These are phyloP conservation scores for Australoheros scitulus DNA, from an alignment of 2,113 vertebrate species.

Conservation along the genomic window DNA sequence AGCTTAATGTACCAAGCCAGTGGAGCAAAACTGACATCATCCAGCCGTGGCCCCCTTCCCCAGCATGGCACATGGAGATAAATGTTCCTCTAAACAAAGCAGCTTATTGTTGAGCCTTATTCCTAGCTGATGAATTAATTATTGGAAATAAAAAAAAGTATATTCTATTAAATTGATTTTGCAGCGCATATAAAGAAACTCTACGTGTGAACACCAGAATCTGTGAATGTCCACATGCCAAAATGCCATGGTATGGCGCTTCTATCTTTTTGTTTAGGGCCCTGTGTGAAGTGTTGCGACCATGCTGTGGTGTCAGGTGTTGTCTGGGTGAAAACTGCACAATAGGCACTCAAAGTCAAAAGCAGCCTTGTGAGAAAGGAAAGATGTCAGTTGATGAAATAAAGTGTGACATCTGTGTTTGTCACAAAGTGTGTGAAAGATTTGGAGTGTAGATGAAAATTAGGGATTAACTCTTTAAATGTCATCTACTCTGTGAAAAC, in stretches of 20 bases:
- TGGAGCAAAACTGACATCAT: conserved; percentile 72
- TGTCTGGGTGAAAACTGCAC: conserved; percentile 36
- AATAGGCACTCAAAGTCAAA: conserved; percentile 69
- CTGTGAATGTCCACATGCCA: neutral
- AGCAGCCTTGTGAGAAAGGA: conserved; percentile 57
- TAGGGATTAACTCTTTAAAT: neutral
- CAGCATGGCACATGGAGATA: conserved; percentile 57
- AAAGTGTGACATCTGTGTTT: conserved; percentile 58
- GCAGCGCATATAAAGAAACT: neutral
- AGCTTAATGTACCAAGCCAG: conserved; percentile 69
- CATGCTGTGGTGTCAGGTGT: conserved; percentile 57
- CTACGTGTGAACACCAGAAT: neutral
- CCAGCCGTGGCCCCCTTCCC: conserved; percentile 44
- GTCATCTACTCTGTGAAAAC: conserved; percentile 14
- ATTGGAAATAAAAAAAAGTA: conserved; percentile 28
- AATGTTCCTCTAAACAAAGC: conserved; percentile 55
- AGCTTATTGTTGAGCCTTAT: conserved; percentile 45
- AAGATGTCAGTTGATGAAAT: conserved; percentile 37
- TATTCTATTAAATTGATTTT: conserved; percentile 21
- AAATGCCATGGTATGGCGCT: neutral
- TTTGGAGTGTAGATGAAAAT: conserved; percentile 2
- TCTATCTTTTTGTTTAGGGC: conserved; percentile 4
- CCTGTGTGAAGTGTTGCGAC: conserved; percentile 25
- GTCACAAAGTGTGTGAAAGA: conserved; percentile 58
- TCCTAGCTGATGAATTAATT: conserved; percentile 52